A percentile compares a stretch with the other conserved stretches of the same genome.
These are phyloP conservation scores for Sycophila texana DNA, from an alignment of 2,888 invertebrate species.

Conservation along the genomic window DNA sequence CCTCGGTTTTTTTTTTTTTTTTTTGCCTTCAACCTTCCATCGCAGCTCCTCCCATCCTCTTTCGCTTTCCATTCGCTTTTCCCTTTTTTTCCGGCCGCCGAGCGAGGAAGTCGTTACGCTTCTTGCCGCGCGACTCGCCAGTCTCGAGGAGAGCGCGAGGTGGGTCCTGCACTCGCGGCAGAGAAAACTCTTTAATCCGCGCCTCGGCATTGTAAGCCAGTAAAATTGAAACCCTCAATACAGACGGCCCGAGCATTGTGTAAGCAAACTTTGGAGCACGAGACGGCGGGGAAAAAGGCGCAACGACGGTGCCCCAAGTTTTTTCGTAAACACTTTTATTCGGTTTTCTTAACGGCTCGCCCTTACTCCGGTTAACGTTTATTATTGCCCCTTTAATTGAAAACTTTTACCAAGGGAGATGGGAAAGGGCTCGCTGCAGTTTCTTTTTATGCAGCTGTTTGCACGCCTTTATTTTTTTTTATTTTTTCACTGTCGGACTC, in stretches of 20 bases:
- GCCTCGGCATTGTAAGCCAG: slow-evolving; percentile 37
- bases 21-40: background rate
- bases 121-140: background rate
- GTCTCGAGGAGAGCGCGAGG: background rate
- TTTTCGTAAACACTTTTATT: slow-evolving; percentile 39
- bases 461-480: too few species aligned
- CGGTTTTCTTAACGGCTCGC: slow-evolving; percentile 13
- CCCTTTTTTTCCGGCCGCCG: background rate
- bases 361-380: slow-evolving; percentile 37
- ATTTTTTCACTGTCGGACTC: too few species aligned
- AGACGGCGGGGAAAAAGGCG: background rate
- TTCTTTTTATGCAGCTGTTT: too few species aligned
- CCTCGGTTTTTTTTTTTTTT: background rate
- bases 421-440: background rate
- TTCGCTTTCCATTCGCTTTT: background rate
- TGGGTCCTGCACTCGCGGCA: slow-evolving; percentile 5
- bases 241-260: slow-evolving; percentile 14
- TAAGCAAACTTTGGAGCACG: slow-evolving; percentile 19
- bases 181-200: slow-evolving; percentile 40
- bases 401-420: slow-evolving; percentile 8
- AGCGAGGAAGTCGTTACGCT: slow-evolving; percentile 38
- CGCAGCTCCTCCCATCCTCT: background rate
- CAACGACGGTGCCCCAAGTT: slow-evolving; percentile 25
- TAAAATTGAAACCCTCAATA: slow-evolving; percentile 45
- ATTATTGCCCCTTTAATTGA: slow-evolving; percentile 16